These are phyloP conservation scores for Psammodynastes pulverulentus DNA, from an alignment of 2,113 vertebrate species.

Conservation along the genomic window DNA sequence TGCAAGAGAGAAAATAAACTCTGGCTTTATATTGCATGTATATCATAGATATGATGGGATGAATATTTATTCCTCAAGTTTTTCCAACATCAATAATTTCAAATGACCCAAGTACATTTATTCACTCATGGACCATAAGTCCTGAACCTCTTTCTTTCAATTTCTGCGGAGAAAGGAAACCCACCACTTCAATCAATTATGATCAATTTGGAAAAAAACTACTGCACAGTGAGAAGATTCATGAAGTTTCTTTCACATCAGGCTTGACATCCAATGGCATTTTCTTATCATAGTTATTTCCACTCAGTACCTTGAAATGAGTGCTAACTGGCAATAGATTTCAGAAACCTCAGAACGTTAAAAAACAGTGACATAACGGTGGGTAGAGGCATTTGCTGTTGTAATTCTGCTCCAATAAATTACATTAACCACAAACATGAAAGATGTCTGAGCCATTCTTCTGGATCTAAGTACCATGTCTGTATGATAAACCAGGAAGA, in stretches of 20 bases:
- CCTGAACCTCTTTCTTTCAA: neutral
- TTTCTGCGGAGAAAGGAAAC: neutral
- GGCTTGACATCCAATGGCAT: neutral
- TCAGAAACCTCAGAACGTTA: neutral
- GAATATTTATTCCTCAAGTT: neutral
- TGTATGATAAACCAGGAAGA: neutral
- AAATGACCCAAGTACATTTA: neutral
- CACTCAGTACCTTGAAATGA: neutral
- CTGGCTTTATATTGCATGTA: neutral
- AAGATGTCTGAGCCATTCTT: neutral
- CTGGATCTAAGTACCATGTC: neutral
- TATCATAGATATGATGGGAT: neutral
- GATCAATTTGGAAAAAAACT: neutral
- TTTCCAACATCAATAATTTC: neutral
- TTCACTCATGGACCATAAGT: neutral
- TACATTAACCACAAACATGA: neutral
- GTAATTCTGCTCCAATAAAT: neutral
- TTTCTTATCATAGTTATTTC: neutral
- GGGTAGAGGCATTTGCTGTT: neutral
- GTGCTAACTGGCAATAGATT: neutral
- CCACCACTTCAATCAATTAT: neutral
- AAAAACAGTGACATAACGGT: neutral
- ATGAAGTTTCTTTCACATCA: neutral
- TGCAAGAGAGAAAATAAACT: neutral
- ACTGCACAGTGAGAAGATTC: neutral